Evolutionary conservation across 2,888 invertebrate species (phyloP).

Genomic region (Thyatira batis): DNA sequence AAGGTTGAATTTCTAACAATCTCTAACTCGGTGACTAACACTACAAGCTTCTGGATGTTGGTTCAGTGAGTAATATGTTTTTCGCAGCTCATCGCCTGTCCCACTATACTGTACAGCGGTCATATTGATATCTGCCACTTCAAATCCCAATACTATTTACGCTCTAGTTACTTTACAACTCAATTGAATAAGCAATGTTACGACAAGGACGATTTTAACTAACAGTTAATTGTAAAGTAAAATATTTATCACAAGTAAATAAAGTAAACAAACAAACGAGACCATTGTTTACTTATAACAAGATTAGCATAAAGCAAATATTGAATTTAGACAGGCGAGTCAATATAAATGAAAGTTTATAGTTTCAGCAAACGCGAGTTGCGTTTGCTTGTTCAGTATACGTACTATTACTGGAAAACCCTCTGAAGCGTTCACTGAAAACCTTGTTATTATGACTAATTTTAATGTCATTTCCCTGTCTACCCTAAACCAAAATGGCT

Average conservation of each 20-base stretch:
- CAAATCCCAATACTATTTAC: background rate
- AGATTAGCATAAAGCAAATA: background rate
- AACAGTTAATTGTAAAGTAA: background rate
- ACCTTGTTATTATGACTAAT: constrained; percentile 43
- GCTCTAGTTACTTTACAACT: background rate
- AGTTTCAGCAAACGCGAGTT: constrained; percentile 15
- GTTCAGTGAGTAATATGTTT: constrained; percentile 42
- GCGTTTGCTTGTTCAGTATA: background rate
- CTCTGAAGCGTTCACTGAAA: constrained; percentile 29
- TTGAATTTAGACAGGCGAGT: background rate
- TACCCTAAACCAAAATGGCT: constrained; percentile 37
- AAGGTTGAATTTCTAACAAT: constrained; percentile 31
- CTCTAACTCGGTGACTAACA: constrained; percentile 24
- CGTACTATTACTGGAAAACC: constrained; percentile 32
- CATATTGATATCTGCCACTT: constrained; percentile 47
- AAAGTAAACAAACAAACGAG: background rate
- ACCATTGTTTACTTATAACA: background rate
- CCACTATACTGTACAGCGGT: constrained; percentile 15
- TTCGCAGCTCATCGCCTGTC: constrained; percentile 48
- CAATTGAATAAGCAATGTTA: background rate
- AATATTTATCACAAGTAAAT: background rate
- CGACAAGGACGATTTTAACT: background rate
- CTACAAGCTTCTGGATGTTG: constrained; percentile 11
- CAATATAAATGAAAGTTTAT: background rate
- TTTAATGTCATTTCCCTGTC: constrained; percentile 51